Evolutionary conservation across 1,140 invertebrate genomes (phyloP).

Genomic region (Caenorhabditis latens): DNA sequence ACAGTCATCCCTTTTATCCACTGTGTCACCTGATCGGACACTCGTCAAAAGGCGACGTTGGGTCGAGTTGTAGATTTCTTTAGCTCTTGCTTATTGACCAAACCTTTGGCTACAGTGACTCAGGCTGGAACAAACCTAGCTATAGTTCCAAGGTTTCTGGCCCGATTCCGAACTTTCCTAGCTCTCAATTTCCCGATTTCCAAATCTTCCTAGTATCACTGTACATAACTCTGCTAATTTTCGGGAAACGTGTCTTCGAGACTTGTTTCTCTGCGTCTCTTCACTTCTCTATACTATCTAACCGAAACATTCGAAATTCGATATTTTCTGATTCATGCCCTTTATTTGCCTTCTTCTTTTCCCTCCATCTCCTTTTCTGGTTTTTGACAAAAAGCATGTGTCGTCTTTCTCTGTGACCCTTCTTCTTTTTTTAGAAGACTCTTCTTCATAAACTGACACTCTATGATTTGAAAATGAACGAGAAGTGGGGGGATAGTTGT

Average conservation of each 20-base stretch:
- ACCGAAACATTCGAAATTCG: constrained; percentile 7
- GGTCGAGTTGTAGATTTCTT: too few species aligned
- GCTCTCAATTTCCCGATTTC: background rate
- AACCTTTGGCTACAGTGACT: too few species aligned
- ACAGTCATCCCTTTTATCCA: too few species aligned
- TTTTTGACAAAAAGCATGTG: constrained; percentile 43
- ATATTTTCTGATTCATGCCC: constrained; percentile 53
- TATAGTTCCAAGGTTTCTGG: too few species aligned
- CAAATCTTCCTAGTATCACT: background rate
- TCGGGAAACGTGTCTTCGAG: background rate
- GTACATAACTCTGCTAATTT: constrained; percentile 21
- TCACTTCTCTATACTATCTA: background rate
- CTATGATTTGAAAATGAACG: constrained; percentile 43
- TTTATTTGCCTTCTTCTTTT: constrained; percentile 44
- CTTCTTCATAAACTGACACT: constrained; percentile 48
- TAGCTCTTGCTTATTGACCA: too few species aligned
- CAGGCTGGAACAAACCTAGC: too few species aligned
- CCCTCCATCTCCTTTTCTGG: background rate
- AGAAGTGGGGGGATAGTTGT: background rate
- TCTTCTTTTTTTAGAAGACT: background rate
- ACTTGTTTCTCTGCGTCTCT: background rate
- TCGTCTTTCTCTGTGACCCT: constrained; percentile 2
- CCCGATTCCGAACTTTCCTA: too few species aligned
- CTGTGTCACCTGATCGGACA: too few species aligned
- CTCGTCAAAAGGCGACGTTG: too few species aligned